phyloP scores from a whole-genome alignment of 2,888 invertebrate genomes.

The Tanypteryx hageni region DNA sequence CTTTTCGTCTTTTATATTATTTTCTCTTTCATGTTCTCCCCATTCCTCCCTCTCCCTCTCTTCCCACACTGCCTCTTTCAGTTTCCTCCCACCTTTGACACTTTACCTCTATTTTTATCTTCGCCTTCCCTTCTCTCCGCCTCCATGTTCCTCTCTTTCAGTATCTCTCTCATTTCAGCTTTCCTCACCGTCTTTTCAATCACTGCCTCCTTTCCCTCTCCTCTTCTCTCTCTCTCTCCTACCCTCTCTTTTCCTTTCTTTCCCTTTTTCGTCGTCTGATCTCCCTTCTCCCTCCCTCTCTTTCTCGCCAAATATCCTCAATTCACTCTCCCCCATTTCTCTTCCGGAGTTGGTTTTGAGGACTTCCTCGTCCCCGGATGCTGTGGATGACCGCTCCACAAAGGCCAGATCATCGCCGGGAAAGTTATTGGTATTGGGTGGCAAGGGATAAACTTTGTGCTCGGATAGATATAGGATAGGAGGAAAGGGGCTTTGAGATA shows the following conservation, averaged over 20 bases:
- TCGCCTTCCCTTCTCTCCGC: not conserved
- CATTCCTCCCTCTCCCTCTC: too few species aligned
- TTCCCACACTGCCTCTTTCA: too few species aligned
- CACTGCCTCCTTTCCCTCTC: too few species aligned
- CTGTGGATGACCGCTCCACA: conserved; percentile 26
- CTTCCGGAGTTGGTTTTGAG: not conserved
- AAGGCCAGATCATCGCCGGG: conserved; percentile 2
- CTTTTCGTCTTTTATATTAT: too few species aligned
- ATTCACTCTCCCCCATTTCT: not conserved
- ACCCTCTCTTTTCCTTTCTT: not conserved
- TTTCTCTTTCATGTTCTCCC: too few species aligned
- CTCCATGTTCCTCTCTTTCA: not conserved
- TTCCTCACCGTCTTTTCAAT: too few species aligned
- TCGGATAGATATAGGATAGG: not conserved
- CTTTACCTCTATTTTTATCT: too few species aligned
- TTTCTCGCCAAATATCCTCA: not conserved
- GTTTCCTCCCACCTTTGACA: too few species aligned
- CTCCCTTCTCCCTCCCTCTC: not conserved
- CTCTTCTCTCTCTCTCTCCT: not conserved
- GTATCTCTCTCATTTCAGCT: not conserved
- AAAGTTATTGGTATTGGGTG: not conserved
- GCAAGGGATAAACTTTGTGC: conserved; percentile 24
- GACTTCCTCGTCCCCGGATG: not conserved
- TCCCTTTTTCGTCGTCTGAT: not conserved
- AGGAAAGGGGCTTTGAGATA: not conserved